Evolutionary conservation across 2,113 vertebrate genomes (phyloP).

Genomic region (Rallus limicola): DNA sequence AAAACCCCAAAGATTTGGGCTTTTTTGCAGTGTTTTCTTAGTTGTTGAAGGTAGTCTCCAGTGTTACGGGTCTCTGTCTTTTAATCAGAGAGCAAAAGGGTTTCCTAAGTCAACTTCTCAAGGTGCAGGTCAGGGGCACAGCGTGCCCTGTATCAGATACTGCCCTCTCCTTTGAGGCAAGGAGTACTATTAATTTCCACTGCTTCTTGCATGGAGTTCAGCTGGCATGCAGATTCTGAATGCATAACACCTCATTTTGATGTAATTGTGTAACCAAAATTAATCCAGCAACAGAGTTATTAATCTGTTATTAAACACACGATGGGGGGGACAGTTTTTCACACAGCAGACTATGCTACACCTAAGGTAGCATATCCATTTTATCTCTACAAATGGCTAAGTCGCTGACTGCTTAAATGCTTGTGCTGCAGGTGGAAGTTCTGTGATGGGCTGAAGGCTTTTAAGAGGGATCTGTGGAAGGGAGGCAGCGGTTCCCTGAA

Average conservation of each 20-base stretch:
- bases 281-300: neutral
- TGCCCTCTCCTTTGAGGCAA: neutral
- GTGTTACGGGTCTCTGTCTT: neutral
- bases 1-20: neutral
- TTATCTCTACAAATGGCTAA: neutral
- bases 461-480: neutral
- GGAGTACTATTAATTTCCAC: neutral
- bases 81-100: neutral
- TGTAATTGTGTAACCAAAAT: neutral
- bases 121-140: neutral
- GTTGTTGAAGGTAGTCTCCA: neutral
- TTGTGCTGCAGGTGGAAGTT: neutral
- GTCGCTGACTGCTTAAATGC: neutral
- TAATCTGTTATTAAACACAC: neutral
- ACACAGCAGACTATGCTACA: neutral
- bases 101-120: neutral
- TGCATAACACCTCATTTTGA: rapidly evolving
- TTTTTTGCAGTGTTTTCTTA: neutral
- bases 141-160: neutral
- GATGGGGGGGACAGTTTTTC: no score
- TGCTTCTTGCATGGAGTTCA: neutral
- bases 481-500: neutral
- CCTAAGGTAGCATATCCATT: neutral
- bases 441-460: neutral
- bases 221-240: neutral